A percentile compares a stretch with the other conserved stretches of the same genome.
Conservation (phyloP, 2,888 invertebrate genomes). For the Parthenolecanium corni region DNA sequence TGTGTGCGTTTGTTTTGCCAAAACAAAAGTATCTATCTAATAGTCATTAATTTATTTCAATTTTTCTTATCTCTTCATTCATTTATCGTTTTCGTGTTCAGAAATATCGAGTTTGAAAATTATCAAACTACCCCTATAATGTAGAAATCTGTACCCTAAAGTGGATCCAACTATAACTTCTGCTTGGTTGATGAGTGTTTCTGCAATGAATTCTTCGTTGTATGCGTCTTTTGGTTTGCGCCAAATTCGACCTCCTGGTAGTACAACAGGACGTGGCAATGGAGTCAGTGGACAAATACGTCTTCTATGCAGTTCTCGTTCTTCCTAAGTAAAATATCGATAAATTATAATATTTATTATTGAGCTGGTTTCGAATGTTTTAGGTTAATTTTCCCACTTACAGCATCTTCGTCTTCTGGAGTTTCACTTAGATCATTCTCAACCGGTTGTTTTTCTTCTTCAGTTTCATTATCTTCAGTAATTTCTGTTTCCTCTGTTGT, state of each 20-base stretch:
- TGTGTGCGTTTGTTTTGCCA: too few species aligned
- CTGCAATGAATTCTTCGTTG: constrained; percentile 77
- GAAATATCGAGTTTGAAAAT: too few species aligned
- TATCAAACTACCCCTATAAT: too few species aligned
- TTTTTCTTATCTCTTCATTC: too few species aligned
- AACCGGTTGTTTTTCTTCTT: constrained; percentile 29
- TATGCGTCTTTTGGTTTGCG: constrained; percentile 73
- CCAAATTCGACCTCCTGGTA: constrained; percentile 69
- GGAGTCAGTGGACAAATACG: constrained; percentile 45
- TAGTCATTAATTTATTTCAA: too few species aligned
- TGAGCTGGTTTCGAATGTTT: neutral
- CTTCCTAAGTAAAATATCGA: constrained; percentile 23
- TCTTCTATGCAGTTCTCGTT: constrained; percentile 15
- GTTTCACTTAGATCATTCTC: constrained; percentile 26
- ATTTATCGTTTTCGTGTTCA: too few species aligned
- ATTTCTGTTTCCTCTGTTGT: neutral
- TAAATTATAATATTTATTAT: neutral
- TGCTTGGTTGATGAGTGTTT: constrained; percentile 70
- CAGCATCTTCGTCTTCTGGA: neutral
- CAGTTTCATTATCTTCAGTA: neutral
- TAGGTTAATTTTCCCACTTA: constrained; percentile 3
- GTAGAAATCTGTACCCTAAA: too few species aligned
- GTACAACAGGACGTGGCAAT: constrained; percentile 56
- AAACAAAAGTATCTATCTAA: too few species aligned
- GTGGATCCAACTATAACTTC: constrained; percentile 74